phyloP scores from a whole-genome alignment of 2,113 vertebrate species.

The Bubo scandiacus region DNA sequence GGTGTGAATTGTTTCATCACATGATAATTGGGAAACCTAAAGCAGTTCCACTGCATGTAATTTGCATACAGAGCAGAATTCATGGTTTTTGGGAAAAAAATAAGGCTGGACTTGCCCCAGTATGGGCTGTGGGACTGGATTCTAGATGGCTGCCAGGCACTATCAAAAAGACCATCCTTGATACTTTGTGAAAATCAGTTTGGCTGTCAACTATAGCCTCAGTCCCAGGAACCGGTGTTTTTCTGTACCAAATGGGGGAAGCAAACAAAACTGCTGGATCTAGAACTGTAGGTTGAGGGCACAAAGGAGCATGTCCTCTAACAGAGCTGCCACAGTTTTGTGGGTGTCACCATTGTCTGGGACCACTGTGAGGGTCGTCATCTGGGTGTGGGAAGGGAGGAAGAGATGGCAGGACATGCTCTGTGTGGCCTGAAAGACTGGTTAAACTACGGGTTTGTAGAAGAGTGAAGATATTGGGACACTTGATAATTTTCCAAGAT shows the following conservation, averaged over 20 bases:
- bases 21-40: background rate
- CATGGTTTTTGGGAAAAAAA: background rate
- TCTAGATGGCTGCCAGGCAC: background rate
- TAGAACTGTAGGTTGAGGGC: background rate
- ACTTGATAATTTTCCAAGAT: background rate
- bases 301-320: background rate
- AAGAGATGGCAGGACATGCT: background rate
- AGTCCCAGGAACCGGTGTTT: background rate
- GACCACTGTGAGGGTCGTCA: background rate
- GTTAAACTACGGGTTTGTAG: background rate
- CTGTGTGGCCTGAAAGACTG: background rate
- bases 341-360: background rate
- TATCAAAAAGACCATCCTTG: background rate
- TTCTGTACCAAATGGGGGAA: background rate
- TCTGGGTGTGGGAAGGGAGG: background rate
- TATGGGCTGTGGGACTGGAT: background rate
- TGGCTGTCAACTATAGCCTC: background rate
- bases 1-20: background rate
- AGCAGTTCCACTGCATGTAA: background rate
- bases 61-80: background rate
- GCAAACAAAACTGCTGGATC: background rate
- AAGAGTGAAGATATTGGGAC: background rate
- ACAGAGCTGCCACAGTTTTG: background rate
- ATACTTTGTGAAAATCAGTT: background rate
- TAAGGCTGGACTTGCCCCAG: background rate